Evolutionary conservation across 2,888 invertebrate species (phyloP), one percentile per base, ranked within the genome.

Genomic region (Himalopsyche tibetana): DNA sequence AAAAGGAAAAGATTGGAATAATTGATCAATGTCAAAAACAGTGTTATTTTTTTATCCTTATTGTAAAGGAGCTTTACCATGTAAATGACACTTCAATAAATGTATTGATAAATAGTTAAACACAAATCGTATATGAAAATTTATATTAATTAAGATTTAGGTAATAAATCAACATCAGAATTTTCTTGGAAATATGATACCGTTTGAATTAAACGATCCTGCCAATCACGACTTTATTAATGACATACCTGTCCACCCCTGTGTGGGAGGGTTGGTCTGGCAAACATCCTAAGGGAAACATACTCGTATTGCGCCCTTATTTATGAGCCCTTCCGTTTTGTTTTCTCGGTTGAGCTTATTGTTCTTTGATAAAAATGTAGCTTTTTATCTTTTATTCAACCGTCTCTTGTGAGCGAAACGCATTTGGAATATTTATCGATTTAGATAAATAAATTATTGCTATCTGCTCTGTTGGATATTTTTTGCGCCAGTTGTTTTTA

Each of bases 311-410:
- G 74, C 5, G 36, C 74, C 74, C 38, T 74, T 74, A 74, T 74
- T 74, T 74, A 74, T 74, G 74, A 36, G 28, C 74, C 36, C 74
- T 28, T 28, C 36, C 19, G 38, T 12, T 74, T 74, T 28, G 19
- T 74, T 74, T 74, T 5, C 36, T 36, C 74, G 74, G 28, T 38
- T 12, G 12, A 36, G 1, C n/a, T 38, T 38, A 74, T 74, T 74
- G 74, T 74, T 74, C 36, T 74, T 74, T 74, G 74, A 74, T 74
- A 74, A 74, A 74, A 38, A 74, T 74, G 36, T 74, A 36, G 38
- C 36, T 12, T 74, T 74, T 74, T 74, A 69, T 69, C 69, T 28
- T 69, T 69, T 69, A 74, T 74, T 38, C 74, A 36, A 19, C 38
- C 74, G 36, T 38, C 19, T 74, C 74, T 5, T 9, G 36, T 38